Conservation (phyloP, 2,888 invertebrate species). For the Alviniconcha strummeri region DNA sequence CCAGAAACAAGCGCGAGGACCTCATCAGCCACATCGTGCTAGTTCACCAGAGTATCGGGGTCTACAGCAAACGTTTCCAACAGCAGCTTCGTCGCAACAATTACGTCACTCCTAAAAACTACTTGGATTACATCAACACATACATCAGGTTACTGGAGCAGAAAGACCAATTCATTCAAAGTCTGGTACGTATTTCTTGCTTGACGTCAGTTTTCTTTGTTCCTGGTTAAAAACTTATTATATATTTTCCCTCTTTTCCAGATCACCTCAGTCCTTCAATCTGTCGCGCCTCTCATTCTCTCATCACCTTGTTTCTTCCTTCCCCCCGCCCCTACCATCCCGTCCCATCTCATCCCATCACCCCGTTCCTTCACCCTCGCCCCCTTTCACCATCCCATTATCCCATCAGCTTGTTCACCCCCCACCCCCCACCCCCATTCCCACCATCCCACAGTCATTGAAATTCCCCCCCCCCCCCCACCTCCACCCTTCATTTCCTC, state of each 20-base stretch:
- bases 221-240: no score
- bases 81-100: constrained; percentile 85
- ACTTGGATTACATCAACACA: constrained; percentile 88
- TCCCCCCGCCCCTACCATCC: no score
- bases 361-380: no score
- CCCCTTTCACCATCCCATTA: no score
- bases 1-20: constrained; percentile 80
- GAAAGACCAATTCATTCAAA: constrained; percentile 77
- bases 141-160: constrained; percentile 86
- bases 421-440: not conserved
- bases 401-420: no score
- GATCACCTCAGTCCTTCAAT: no score
- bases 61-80: constrained; percentile 84
- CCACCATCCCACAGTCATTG: no score
- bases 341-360: no score
- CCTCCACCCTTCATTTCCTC: not conserved
- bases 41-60: constrained; percentile 85
- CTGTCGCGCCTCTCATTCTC: no score
- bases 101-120: constrained; percentile 94
- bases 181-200: constrained; percentile 70
- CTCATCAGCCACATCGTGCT: constrained; percentile 92
- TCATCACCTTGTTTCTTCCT: no score
- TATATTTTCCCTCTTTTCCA: no score
- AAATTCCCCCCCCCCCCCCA: not conserved
- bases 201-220: no score